Evolutionary conservation across 2,113 vertebrate genomes (phyloP), one percentile per base, ranked within the genome.

Genomic region (Copsychus sechellarum): DNA sequence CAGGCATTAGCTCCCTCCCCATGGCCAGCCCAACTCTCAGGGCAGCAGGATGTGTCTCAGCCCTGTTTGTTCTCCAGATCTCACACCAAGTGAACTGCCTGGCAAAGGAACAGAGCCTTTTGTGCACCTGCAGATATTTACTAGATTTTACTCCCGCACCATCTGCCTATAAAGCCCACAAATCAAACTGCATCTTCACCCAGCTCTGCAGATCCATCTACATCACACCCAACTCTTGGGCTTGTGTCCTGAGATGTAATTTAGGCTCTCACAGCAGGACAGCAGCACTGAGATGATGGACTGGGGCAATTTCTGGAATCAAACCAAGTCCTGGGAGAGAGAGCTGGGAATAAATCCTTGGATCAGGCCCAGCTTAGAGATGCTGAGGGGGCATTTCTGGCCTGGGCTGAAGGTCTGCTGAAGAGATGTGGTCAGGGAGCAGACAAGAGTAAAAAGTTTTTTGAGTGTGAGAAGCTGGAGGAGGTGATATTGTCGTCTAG

Each of bases 141-240:
- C n/a, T 11, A 12, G 38, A 36, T 50, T 50, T 72, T n/a, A 26
- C 6, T 73, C 29, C 38, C 33, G 12, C 31, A 58, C 22, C 31
- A 24, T 17, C 25, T 65, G 0, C 16, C 21, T 42, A 0, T 13
- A 20, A 70, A 80, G 33, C 21, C 38, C 18, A 29, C 6, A 42
- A 54, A 26, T 22, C 25, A 40, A 88, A 48, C 3, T 4, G 33
- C 24, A 16, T 28, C 38, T 70, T 60, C 16, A 26, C 14, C 38
- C 48, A 20, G 36, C 12, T 3, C 54, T 51, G 56, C 72, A 60
- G 54, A 42, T 31, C 11, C 21, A 3, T 23, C 70, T 65, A 11
- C 56, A 14, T 34, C 70, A 11, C 0, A 0, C 21, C 34, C 64
- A 42, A 1, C 26, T 24, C 60, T 21, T 31, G 54, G 31, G 3